Evolutionary conservation across 2,888 invertebrate species (phyloP), one percentile per base, ranked within the genome.

Genomic region (Tinea semifulvella): DNA sequence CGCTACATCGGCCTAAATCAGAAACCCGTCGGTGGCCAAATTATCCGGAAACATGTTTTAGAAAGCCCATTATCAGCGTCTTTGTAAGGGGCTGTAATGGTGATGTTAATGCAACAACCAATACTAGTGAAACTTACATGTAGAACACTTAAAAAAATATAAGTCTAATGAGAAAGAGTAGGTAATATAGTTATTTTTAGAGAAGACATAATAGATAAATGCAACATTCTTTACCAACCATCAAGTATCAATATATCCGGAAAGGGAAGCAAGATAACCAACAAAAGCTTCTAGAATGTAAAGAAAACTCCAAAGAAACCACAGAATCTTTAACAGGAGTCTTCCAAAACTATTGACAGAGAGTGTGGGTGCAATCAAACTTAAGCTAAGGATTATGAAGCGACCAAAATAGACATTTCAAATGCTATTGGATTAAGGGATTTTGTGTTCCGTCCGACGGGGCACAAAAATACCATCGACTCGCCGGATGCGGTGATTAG

Each of bases 281-380:
- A 7, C 8, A 22, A 5, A 7, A 22, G 8, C 6, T 31, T 6
- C 22, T 14, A 38, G 16, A 11, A 38, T n/a, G 10, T 11, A 40
- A 40, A 40, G 17, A 27, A 17, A 27, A 14, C 27, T 10, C 14
- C 16, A 42, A 4, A 31, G 26, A 43, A 43, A 75, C 79, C 79
- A 68, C 79, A 77, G 74, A 74, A 76, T 74, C 73, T 60, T 57
- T 70, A 69, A 66, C 70, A 61, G 63, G 61, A 70, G 67, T 69
- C 74, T 72, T 75, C 75, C 66, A 62, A 75, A 80, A 80, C 80
- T 80, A 80, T 80, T 79, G 80, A 80, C 80, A 79, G 79, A 72
- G 73, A 73, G 76, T 77, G 77, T 79, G 80, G 80, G 76, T 74
- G 74, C 79, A 75, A 80, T 80, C 80, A 76, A 66, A 68, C 72